A percentile compares a stretch with the other conserved stretches of the same genome.
Conservation (phyloP, 2,888 invertebrate species). For the Bruchidius siliquastri region DNA sequence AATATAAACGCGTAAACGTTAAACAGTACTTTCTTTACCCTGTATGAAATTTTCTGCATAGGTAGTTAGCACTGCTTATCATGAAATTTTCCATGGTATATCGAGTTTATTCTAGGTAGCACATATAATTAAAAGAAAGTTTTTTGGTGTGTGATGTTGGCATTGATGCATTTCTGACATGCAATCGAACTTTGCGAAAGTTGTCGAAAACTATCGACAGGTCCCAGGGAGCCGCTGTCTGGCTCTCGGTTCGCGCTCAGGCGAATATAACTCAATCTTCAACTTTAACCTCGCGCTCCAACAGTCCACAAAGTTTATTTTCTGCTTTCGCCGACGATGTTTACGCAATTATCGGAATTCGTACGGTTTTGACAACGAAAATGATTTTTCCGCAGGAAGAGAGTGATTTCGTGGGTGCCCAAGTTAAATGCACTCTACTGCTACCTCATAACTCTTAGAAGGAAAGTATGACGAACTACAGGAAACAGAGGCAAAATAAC, state of each 20-base stretch:
- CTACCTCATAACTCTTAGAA: neutral
- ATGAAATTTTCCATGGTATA: neutral
- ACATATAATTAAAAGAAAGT: neutral
- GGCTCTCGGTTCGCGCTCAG: neutral
- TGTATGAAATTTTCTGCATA: neutral
- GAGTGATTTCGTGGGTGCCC: neutral
- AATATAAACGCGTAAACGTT: too few species aligned
- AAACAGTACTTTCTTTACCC: neutral
- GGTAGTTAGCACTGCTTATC: neutral
- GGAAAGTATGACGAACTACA: neutral
- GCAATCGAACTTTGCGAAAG: neutral
- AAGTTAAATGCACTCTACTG: neutral
- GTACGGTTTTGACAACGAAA: neutral
- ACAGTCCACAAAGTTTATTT: neutral
- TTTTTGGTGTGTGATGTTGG: neutral
- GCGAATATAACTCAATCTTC: neutral
- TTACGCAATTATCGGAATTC: neutral
- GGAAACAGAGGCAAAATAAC: neutral
- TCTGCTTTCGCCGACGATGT: neutral
- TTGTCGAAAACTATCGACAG: neutral
- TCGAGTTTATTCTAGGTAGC: neutral
- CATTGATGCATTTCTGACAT: neutral
- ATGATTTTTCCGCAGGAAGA: neutral
- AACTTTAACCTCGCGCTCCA: neutral
- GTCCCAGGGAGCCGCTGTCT: neutral